Evolutionary conservation across 2,113 vertebrate genomes (phyloP), one percentile per base, ranked within the genome.

Genomic region (Dipodomys stephensi): DNA sequence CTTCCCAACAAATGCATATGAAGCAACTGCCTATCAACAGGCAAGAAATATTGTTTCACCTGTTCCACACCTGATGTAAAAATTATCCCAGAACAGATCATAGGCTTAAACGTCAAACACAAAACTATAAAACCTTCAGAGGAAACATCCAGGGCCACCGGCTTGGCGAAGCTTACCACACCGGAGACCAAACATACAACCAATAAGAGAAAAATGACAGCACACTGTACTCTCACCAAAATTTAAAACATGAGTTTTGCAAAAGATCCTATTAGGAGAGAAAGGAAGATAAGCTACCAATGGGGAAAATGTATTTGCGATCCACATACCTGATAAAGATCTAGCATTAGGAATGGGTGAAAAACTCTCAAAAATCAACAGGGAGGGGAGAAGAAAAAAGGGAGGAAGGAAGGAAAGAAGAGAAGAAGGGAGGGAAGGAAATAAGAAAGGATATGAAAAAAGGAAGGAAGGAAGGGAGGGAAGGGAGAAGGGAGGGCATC

Each of bases 71-170:
- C 53, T 76, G 18, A 64, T 16, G 32, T 60, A 60, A 93, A 74
- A 68, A 81, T 68, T 12, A 77, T 22, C 19, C 8, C 25, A 60
- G 18, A 60, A 20, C 22, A 16, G 49, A 22, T 28, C 64, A 64
- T 12, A 64, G 22, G 32, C 20, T 44, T 23, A 49, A 76, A 57
- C 5, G 15, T 19, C 11, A 84, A 84, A 19, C 53, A 65, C 13
- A 88, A 77, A 83, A 83, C 35, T 53, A 25, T 28, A 84, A 89
- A 93, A 79, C 19, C n/a, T 83, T 62, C 18, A 72, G n/a, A 35
- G 64, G 39, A 73, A 80, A 79, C 16, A 30, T 30, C 74, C 19
- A 49, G 9, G 60, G n/a, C 23, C 35, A 69, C 74, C 16, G 3
- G 15, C 30, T 69, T 46, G 9, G n/a, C n/a, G 19, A 81, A 53